A percentile compares a stretch with the other conserved stretches of the same genome.
Evolutionary conservation across 2,797 vertebrate genomes (phyloP).

Genomic region (Avahi laniger): DNA sequence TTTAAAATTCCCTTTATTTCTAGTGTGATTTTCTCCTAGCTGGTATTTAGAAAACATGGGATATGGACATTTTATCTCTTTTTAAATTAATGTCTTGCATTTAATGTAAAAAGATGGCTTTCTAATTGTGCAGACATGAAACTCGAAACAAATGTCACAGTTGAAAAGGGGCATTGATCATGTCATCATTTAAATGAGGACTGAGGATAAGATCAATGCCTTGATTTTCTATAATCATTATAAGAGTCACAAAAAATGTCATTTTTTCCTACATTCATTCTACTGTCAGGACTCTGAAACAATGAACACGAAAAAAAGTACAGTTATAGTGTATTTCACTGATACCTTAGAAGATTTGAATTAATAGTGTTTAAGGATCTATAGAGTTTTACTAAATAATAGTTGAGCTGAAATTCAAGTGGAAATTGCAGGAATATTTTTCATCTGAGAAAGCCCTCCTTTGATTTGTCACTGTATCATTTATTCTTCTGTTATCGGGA

Average conservation of each 20-base stretch:
- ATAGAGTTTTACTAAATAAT: slow-evolving; percentile 61
- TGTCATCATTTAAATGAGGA: slow-evolving; percentile 43
- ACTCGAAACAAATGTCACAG: slow-evolving; percentile 57
- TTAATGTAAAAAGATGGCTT: slow-evolving; percentile 51
- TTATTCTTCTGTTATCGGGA: slow-evolving; percentile 73
- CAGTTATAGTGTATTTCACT: slow-evolving; percentile 42
- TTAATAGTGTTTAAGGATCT: slow-evolving; percentile 68
- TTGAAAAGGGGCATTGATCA: background rate
- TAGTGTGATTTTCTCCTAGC: background rate
- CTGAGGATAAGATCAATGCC: background rate
- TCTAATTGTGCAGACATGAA: slow-evolving; percentile 66
- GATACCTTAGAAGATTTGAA: slow-evolving; percentile 50
- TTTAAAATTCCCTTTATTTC: background rate
- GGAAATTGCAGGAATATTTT: slow-evolving; percentile 66
- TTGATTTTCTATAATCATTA: slow-evolving; percentile 35
- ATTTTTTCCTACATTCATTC: background rate
- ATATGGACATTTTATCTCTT: slow-evolving; percentile 52
- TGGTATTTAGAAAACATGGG: slow-evolving; percentile 39
- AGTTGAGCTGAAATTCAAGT: slow-evolving; percentile 77
- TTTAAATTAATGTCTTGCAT: slow-evolving; percentile 48
- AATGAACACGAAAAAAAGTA: slow-evolving; percentile 38
- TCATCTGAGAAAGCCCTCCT: slow-evolving; percentile 54
- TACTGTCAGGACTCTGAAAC: slow-evolving; percentile 16
- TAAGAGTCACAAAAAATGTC: background rate
- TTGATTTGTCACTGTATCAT: slow-evolving; percentile 77